Conservation (phyloP, 2,113 vertebrate species). For the Tringa solitaria region DNA sequence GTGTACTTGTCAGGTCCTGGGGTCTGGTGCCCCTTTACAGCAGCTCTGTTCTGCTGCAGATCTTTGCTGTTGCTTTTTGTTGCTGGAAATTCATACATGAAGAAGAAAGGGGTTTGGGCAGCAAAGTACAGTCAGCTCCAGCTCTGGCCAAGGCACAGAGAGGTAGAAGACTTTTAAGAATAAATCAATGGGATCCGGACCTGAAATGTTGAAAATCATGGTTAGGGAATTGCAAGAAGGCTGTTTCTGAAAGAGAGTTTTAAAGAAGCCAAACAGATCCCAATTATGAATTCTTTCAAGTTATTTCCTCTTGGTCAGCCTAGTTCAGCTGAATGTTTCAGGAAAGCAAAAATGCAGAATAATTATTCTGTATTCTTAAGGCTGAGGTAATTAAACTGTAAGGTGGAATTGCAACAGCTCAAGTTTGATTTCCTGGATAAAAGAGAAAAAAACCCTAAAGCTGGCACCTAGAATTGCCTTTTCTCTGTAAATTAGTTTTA, state of each 20-base stretch:
- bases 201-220: background rate
- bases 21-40: background rate
- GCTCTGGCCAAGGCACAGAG: no score
- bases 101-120: background rate
- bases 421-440: background rate
- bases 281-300: background rate
- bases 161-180: background rate
- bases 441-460: background rate
- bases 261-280: background rate
- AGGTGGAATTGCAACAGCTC: background rate
- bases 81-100: background rate
- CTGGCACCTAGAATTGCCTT: background rate
- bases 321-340: background rate
- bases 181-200: background rate
- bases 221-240: background rate
- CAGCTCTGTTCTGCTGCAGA: background rate
- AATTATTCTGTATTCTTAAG: background rate
- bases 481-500: background rate
- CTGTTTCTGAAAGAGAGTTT: background rate
- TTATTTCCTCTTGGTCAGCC: background rate
- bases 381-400: background rate
- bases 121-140: background rate
- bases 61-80: background rate
- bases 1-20: background rate
- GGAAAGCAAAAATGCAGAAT: background rate